These are phyloP conservation scores for Eunapius fragilis DNA, from an alignment of 37 sponge, comb jelly and placozoan genomes.

Conservation along the genomic window DNA sequence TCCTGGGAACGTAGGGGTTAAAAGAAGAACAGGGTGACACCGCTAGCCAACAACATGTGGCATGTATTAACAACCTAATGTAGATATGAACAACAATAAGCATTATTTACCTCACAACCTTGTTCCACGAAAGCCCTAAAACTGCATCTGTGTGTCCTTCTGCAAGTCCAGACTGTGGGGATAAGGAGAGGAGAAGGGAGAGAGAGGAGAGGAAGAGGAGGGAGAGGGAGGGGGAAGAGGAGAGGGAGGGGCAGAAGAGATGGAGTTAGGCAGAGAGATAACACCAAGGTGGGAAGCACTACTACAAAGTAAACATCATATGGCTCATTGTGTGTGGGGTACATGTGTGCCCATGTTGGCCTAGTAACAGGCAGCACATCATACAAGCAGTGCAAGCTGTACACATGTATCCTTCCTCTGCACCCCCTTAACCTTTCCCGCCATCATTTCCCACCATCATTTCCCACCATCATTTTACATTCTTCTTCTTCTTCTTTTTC, in stretches of 20 bases:
- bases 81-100: background rate
- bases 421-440: background rate
- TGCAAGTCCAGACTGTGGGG: background rate
- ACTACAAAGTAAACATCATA: too few species aligned
- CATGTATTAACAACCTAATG: background rate
- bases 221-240: too few species aligned
- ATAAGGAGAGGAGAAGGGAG: background rate
- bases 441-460: background rate
- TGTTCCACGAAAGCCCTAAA: constrained; percentile 91
- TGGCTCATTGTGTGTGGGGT: too few species aligned
- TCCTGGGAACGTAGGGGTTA: constrained; percentile 18
- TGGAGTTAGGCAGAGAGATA: background rate
- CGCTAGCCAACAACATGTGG: background rate
- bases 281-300: background rate
- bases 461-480: background rate
- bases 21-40: background rate
- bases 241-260: background rate
- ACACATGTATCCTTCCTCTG: too few species aligned
- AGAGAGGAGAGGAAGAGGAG: background rate
- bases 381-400: too few species aligned
- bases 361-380: too few species aligned
- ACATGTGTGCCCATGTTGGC: too few species aligned
- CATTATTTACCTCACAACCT: constrained; percentile 42
- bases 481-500: constrained; percentile 57
- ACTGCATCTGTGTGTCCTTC: constrained; percentile 92